Conservation (phyloP, 2,113 vertebrate genomes). For the Sebastes schlegelii region DNA sequence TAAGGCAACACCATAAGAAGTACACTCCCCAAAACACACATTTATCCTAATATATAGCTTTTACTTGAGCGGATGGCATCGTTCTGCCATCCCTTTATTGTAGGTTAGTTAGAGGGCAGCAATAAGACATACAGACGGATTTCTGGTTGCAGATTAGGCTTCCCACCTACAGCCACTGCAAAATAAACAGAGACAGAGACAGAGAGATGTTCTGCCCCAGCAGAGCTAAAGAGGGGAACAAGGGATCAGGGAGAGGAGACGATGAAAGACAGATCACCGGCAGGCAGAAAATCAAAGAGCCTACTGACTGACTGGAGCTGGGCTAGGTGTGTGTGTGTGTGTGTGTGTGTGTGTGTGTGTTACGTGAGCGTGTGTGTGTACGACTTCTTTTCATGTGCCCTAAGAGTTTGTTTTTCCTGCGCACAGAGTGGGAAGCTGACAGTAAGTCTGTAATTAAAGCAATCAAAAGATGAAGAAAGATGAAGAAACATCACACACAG, state of each 20-base stretch:
- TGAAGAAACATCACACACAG: conserved; percentile 52
- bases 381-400: conserved; percentile 76
- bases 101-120: conserved; percentile 5
- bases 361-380: conserved; percentile 24
- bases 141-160: conserved; percentile 66
- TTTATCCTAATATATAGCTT: neutral
- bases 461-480: conserved; percentile 82
- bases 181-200: conserved; percentile 75
- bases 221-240: conserved; percentile 65
- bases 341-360: conserved; percentile 44
- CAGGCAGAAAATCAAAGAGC: conserved; percentile 80
- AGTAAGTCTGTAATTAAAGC: conserved; percentile 85
- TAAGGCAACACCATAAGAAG: neutral
- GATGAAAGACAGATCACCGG: conserved; percentile 82
- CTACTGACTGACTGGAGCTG: conserved; percentile 68
- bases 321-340: conserved; percentile 69
- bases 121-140: conserved; percentile 36
- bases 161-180: conserved; percentile 66
- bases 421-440: conserved; percentile 71
- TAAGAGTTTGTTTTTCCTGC: conserved; percentile 79
- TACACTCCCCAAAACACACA: neutral
- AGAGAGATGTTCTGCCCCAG: conserved; percentile 66
- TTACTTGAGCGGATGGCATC: neutral
- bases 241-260: conserved; percentile 74
- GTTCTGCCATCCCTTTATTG: conserved; percentile 5